phyloP scores from a whole-genome alignment of 2,113 vertebrate species.

The Neomonachus schauinslandi region DNA sequence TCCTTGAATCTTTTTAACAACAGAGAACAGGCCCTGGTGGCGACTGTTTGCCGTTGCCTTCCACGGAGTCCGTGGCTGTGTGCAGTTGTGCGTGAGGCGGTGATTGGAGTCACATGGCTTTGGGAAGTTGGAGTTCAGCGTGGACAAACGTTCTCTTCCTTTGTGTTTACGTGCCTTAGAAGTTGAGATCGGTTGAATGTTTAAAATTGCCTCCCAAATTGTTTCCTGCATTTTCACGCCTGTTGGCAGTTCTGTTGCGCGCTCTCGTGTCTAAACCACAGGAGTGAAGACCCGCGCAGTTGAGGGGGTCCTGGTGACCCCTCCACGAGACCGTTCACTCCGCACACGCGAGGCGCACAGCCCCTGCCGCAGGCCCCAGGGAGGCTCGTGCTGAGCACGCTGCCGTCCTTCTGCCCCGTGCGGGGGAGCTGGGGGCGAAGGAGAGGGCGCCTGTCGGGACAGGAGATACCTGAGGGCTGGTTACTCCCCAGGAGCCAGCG shows the following conservation, averaged over 20 bases:
- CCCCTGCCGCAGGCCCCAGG: background rate
- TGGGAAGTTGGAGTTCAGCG: background rate
- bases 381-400: background rate
- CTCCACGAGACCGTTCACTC: background rate
- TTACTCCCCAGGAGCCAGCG: background rate
- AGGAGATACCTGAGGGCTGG: background rate
- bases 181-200: background rate
- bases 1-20: background rate
- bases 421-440: background rate
- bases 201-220: background rate
- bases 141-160: background rate
- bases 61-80: background rate
- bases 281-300: background rate
- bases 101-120: background rate
- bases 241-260: background rate
- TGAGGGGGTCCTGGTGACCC: background rate
- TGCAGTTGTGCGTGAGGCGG: fast-evolving
- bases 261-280: background rate
- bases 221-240: background rate
- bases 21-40: background rate
- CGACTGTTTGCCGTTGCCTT: fast-evolving
- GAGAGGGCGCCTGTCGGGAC: background rate
- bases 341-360: fast-evolving
- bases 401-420: background rate
- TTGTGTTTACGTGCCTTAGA: background rate